Evolutionary conservation across 2,113 vertebrate species (phyloP), one percentile per base, ranked within the genome.

Genomic region (Castor canadensis): DNA sequence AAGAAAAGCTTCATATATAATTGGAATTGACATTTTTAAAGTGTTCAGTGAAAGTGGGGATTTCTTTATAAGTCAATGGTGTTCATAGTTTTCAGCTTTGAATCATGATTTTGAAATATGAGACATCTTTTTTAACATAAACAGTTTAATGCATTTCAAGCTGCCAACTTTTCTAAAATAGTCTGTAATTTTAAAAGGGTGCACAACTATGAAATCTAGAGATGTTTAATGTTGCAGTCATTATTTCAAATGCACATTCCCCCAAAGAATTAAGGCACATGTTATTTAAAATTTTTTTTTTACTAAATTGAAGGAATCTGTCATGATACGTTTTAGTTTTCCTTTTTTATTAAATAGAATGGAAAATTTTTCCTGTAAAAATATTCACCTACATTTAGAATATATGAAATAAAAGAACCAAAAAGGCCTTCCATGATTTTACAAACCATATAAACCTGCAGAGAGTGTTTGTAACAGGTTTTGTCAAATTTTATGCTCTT

Each of bases 81-180:
- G 5, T 81, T 83, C 47, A 62, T 28, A 58, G 83, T 66, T 83
- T 81, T 72, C 79, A 85, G 79, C 54, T 85, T 54, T 89, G 22
- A 77, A 54, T 93, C 3, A 20, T 52, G 56, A 13, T 67, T 89
- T 79, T 69, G 28, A 92, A 40, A 0, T 35, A 11, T 69, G 84
- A 80, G 47, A 45, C 49, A 43, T 58, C 62, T 66, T 95, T 38
- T 67, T 86, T 72, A 91, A 90, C 71, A 79, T 69, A 95, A 89
- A 58, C 1, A 71, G 28, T 71, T 62, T 56, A 81, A 5, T 92
- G 32, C 2, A 26, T 52, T 79, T 82, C 6, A 62, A 88, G 85
- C 8, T 1, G 4, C 75, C 8, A 93, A 9, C 7, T 7, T 93
- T 67, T 16, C 62, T 84, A 84, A 82, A 77, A 90, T 71, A 86